Conservation (phyloP, 2,113 vertebrate species). For the Gopherus flavomarginatus region DNA sequence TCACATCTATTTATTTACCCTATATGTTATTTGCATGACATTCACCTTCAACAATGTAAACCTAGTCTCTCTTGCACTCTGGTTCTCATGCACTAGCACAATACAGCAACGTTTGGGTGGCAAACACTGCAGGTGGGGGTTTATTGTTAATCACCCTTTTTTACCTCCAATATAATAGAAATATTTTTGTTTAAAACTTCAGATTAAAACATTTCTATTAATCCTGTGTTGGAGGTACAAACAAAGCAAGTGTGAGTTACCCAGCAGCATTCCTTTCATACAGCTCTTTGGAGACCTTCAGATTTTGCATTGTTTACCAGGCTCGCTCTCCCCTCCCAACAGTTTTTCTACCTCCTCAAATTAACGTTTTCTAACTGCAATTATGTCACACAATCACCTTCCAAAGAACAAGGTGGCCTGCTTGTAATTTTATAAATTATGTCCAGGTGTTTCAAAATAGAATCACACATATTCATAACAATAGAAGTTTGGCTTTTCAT, state of each 20-base stretch:
- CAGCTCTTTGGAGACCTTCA: constrained; percentile 64
- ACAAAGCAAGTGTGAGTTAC: constrained; percentile 65
- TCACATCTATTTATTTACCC: constrained; percentile 53
- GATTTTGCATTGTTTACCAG: constrained; percentile 60
- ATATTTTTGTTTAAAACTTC: constrained; percentile 71
- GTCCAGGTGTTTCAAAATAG: constrained; percentile 1
- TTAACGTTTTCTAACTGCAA: not conserved
- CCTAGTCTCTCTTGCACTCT: constrained; percentile 63
- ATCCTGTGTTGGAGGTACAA: constrained; percentile 73
- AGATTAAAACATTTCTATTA: constrained; percentile 71
- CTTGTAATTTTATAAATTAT: constrained; percentile 42
- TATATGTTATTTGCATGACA: constrained; percentile 49
- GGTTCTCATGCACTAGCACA: constrained; percentile 60
- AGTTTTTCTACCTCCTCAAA: constrained; percentile 1
- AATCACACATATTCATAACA: constrained; percentile 9
- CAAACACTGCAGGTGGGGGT: constrained; percentile 31
- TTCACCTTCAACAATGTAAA: constrained; percentile 37
- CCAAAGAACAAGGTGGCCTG: constrained; percentile 42
- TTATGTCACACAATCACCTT: constrained; percentile 40
- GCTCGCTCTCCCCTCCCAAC: constrained; percentile 48
- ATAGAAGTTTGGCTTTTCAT: constrained; percentile 50
- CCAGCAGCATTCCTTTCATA: constrained; percentile 64
- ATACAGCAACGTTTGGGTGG: constrained; percentile 67
- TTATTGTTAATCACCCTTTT: constrained; percentile 52
- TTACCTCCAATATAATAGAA: constrained; percentile 64